Conservation (phyloP, 2,797 vertebrate species). For the Taeniopygia guttata region DNA sequence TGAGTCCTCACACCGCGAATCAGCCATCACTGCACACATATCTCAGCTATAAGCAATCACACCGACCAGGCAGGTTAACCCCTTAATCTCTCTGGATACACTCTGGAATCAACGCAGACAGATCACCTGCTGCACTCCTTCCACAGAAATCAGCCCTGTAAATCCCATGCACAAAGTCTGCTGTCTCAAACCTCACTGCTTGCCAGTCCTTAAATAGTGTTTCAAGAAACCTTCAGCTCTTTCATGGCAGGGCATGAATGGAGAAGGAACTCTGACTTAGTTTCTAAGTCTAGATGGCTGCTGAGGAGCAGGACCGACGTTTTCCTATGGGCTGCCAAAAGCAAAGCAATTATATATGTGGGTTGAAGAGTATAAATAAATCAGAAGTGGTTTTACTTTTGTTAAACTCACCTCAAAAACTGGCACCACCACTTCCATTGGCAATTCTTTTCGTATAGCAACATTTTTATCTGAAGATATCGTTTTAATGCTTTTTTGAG, state of each 20-base stretch:
- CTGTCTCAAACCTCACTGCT: background rate
- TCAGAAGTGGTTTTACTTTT: background rate
- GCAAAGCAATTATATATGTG: background rate
- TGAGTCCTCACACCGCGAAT: accelerated
- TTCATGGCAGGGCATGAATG: background rate
- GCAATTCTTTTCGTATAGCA: background rate
- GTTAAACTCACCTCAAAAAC: background rate
- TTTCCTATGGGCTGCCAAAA: background rate
- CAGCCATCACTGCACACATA: background rate
- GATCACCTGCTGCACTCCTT: background rate
- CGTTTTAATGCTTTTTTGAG: accelerated
- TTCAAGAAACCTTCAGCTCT: background rate
- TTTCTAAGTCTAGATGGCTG: background rate
- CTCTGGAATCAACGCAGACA: background rate
- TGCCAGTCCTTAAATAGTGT: background rate
- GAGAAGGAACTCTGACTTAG: background rate
- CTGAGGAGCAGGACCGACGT: background rate
- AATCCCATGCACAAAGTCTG: background rate
- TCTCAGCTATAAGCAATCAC: background rate
- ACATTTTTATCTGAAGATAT: background rate
- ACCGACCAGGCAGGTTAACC: background rate
- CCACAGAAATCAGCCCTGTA: background rate
- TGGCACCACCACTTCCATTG: background rate
- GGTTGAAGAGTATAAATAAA: background rate
- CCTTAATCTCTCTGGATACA: background rate